Base-by-base conservation (phyloP, 2,113 vertebrate species). In the Cyprinodon tularosa region DNA sequence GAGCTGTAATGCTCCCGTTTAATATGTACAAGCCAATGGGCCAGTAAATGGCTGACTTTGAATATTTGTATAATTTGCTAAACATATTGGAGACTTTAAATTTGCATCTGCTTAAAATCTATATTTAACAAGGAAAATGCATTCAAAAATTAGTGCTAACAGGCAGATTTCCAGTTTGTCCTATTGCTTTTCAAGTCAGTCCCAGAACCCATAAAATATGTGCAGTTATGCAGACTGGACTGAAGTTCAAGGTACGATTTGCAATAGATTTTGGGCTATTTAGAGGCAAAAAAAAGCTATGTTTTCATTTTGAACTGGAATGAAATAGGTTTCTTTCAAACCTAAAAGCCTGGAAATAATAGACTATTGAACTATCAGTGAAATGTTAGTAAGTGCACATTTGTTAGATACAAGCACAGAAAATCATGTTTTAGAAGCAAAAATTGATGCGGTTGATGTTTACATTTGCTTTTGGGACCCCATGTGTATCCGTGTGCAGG, bases 1-100 rank as follows among this genome's bases (percentile, higher is more conserved):
- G 95, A 96, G 92, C 94, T 90, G 88, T 92, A 90, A 93, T 29
- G 42, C 89, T 87, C 87, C 87, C 53, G 87, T 93, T 90, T 94
- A 83, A 92, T 93, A 84, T 86, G 17, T 92, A 84, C 84, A 37
- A 71, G 44, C 14, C 20, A 17, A 71, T 78, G 44, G 11, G 68
- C 22, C 63, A 42, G 50, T 80, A 44, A 48, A 70, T 78, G 48
- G 72, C 76, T 44, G 50, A 47, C 45, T 72, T 68, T 82, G 75
- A 78, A 39, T 47, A 76, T 61, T 76, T 71, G 66, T 69, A 62
- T 78, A 72, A 50, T 66, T 74, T 53, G 50, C 66, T 79, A 44
- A 77, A 87, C 81, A 77, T 38, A 84, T 77, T 82, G 73, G 64
- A 47, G 74, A 76, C 64, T 45, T 50, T 59, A 76, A 81, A 76